Conservation (phyloP, 1,140 invertebrate species). For the Aphelinus atriplicis region DNA sequence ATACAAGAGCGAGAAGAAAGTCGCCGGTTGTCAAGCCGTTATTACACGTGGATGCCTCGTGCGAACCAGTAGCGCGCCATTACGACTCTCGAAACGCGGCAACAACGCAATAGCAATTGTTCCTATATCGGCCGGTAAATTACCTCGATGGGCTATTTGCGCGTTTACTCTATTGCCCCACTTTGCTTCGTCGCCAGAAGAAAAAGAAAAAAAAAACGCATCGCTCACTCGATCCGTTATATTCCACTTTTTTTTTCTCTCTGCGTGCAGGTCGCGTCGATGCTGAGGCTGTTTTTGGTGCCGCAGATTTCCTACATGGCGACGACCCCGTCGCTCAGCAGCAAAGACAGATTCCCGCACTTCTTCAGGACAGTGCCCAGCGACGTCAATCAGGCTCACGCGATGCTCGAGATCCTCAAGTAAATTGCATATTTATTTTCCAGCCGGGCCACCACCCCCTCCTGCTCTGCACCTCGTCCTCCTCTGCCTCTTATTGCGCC, state of each 20-base stretch:
- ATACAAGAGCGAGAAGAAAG: no score
- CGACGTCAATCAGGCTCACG: conserved; percentile 70
- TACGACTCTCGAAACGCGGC: no score
- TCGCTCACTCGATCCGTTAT: not conserved
- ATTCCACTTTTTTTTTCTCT: not conserved
- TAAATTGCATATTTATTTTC: conserved; percentile 49
- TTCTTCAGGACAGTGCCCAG: conserved; percentile 73
- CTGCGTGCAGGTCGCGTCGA: conserved; percentile 66
- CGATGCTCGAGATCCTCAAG: conserved; percentile 70
- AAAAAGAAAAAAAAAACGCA: no score
- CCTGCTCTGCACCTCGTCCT: not conserved
- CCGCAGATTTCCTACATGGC: conserved; percentile 73
- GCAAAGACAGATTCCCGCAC: conserved; percentile 68
- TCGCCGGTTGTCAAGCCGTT: no score
- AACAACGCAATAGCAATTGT: no score
- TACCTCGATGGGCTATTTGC: no score
- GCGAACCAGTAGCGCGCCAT: no score
- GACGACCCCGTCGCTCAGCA: conserved; percentile 69
- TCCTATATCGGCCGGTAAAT: no score
- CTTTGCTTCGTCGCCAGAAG: no score
- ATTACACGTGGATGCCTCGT: no score
- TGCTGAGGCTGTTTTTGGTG: conserved; percentile 68
- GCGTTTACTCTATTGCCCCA: not conserved
- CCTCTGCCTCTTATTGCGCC: not conserved
- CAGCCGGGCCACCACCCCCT: not conserved